These are phyloP conservation scores for Tapera naevia DNA, from an alignment of 2,797 vertebrate species.

Conservation along the genomic window DNA sequence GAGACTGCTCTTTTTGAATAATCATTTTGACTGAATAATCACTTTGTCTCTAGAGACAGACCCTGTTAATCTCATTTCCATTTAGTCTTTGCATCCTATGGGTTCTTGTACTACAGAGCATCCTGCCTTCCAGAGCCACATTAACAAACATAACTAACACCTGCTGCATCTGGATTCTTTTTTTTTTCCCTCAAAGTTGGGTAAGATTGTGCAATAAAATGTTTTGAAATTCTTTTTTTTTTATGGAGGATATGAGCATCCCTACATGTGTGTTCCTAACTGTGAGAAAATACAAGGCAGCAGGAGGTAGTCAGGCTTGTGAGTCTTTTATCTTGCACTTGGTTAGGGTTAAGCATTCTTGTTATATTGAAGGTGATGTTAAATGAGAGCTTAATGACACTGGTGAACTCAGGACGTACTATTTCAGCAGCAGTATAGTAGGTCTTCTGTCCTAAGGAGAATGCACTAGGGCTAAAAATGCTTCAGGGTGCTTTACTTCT, in stretches of 20 bases:
- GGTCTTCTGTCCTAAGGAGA: background rate
- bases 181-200: background rate
- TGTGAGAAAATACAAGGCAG: background rate
- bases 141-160: background rate
- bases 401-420: background rate
- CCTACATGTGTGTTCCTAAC: background rate
- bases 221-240: background rate
- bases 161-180: background rate
- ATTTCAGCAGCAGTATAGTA: background rate
- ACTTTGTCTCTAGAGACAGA: background rate
- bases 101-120: background rate
- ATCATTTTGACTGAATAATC: constrained; percentile 21
- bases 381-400: background rate
- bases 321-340: background rate
- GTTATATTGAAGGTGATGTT: background rate
- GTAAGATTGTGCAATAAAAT: background rate
- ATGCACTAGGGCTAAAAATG: background rate
- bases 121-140: background rate
- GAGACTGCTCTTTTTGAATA: background rate
- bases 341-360: background rate
- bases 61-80: constrained; percentile 31
- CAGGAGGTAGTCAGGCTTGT: background rate
- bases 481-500: background rate
- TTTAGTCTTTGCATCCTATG: background rate
- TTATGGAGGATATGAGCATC: background rate